phyloP scores from a whole-genome alignment of 2,888 invertebrate genomes.

The Orthosia gracilis region DNA sequence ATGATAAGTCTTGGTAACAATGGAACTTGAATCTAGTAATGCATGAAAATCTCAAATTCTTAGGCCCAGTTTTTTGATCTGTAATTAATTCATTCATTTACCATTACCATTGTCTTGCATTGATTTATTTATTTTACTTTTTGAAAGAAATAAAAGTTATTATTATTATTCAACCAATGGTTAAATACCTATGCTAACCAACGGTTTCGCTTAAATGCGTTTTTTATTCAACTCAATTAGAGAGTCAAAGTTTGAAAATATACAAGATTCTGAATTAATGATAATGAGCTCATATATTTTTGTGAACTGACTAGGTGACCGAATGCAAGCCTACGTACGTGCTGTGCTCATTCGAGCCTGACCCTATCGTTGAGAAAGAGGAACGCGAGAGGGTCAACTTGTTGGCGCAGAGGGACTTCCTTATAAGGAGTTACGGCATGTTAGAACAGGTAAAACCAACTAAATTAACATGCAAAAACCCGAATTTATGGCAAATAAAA shows the following conservation, averaged over 20 bases:
- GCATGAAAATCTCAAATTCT: neutral
- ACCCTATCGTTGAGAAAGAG: slow-evolving; percentile 93
- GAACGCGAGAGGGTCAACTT: slow-evolving; percentile 93
- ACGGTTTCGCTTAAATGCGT: too few species aligned
- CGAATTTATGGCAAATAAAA: neutral
- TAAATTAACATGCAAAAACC: neutral
- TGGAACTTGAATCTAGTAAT: neutral
- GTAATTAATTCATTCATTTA: too few species aligned
- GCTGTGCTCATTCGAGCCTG: slow-evolving; percentile 92
- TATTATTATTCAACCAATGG: too few species aligned
- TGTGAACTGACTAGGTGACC: slow-evolving; percentile 66
- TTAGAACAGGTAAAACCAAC: slow-evolving; percentile 90
- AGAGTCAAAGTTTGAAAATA: neutral
- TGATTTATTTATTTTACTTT: too few species aligned
- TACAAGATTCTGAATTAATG: neutral
- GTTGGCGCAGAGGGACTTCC: slow-evolving; percentile 93
- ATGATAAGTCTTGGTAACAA: neutral
- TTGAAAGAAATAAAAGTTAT: too few species aligned
- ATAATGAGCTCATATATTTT: neutral
- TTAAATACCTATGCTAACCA: too few species aligned
- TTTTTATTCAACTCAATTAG: too few species aligned
- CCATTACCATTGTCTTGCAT: too few species aligned
- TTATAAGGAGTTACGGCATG: slow-evolving; percentile 93
- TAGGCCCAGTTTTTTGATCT: too few species aligned
- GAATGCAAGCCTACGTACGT: slow-evolving; percentile 82